Evolutionary conservation across 2,797 vertebrate genomes (phyloP), one percentile per base, ranked within the genome.

Genomic region (Psittacula derbiana): DNA sequence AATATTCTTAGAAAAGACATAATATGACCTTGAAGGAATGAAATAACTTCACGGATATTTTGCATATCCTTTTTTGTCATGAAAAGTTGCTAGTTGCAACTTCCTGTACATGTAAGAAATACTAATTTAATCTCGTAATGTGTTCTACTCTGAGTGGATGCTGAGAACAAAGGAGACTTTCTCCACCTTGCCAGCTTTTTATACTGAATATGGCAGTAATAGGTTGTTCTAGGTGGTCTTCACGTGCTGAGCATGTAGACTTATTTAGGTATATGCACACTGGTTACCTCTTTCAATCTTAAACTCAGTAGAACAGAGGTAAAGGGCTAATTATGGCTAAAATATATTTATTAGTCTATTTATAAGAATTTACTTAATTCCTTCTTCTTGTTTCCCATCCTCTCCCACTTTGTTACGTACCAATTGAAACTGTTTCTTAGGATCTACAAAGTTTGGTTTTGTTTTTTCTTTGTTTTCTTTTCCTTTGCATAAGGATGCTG

Each of bases 311-410:
- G 93, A 93, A 94, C 86, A 91, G 95, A 97, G 95, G 93, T 96
- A 96, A 97, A 97, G 95, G 95, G 95, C 96, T 97, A 97, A 93
- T 74, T 95, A 91, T 79, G 92, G 83, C 84, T 91, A 81, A 88
- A 93, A 88, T 86, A 46, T 94, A 96, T 97, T 97, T 96, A 97
- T 96, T 95, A 95, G 94, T 96, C 91, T 97, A 93, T 96, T 96
- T 96, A 95, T 96, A 88, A 95, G 88, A 93, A 69, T 78, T 93
- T 92, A 82, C 16, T 13, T 86, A 57, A 74, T 88, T 86, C 44
- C 21, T 86, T 62, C 92, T 90, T 89, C 73, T 55, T 58, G 43
- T 79, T 95, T 95, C 66, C 70, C 73, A 86, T 95, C 17, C 73
- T 86, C 46, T 80, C 67, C 60, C 36, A 36, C 36, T 94, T 90